Evolutionary conservation across 2,888 invertebrate genomes (phyloP), one percentile per base, ranked within the genome.

Genomic region (Oscheius sp.): DNA sequence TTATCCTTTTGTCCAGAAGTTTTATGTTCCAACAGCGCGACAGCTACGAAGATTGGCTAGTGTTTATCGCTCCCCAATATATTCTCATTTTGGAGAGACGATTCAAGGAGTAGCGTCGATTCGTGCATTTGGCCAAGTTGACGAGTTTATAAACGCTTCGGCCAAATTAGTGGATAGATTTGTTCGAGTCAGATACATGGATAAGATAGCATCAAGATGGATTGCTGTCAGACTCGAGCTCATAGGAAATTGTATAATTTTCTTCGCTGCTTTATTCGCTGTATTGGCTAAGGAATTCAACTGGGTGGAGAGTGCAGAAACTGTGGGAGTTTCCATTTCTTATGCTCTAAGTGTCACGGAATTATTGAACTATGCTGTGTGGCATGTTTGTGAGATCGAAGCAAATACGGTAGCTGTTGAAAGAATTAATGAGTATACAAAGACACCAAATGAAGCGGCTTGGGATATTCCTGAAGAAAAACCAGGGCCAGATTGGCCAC

Each of bases 331-430:
- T 12, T 89, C 89, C 6, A 87, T 90, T 55, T 88, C 88, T 5
- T 90, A 90, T 78, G 89, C 90, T 5, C 55, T 71, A 3, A 68
- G 82, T 82, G 82, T 84, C 45, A 85, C 84, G 2, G 84, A 85
- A 72, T 81, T 82, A 17, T 67, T 85, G 25, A 85, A 85, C 55
- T 80, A 81, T 45, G 79, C 76, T 15, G 81, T 85, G 25, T 76
- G 85, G 12, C 84, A 84, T 73, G 73, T 85, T 17, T 76, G 79
- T 15, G 96, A 96, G 86, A 92, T 97, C 48, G 97, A 97, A 89
- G 95, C 96, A 0, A 96, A 96, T 88, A 95, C 96, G 82, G 96
- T 96, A 0, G 93, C 96, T 1, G 95, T 96, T 0, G 96, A 97
- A 88, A 91, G 97, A 87, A 94, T 96, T 85, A 94, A 95, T 87